Evolutionary conservation across 2,888 invertebrate species (phyloP).

Genomic region (Plemyria rubiginata): DNA sequence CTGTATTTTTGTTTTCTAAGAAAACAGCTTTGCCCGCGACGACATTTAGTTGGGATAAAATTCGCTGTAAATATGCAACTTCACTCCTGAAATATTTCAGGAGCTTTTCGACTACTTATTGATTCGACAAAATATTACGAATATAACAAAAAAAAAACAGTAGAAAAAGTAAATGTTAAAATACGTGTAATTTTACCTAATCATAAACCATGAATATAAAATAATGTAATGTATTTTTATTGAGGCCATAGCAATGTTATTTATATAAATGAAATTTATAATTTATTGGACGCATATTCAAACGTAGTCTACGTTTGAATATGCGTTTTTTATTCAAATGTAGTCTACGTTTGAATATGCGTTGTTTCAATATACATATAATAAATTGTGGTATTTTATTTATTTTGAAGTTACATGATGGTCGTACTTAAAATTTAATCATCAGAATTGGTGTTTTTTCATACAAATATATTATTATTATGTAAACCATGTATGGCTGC

Average conservation of each 20-base stretch:
- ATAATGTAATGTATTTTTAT: not conserved
- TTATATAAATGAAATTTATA: conserved; percentile 4
- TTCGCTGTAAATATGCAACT: not conserved
- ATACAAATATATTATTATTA: too few species aligned
- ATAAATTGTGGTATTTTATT: not conserved
- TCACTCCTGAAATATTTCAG: not conserved
- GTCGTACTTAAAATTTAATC: not conserved
- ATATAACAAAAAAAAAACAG: not conserved
- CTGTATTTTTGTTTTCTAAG: too few species aligned
- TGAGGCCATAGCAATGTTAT: conserved; percentile 7
- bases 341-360: not conserved
- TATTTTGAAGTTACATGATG: not conserved
- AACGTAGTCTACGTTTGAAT: not conserved
- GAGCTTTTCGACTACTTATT: not conserved
- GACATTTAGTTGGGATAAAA: not conserved
- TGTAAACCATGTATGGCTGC: too few species aligned
- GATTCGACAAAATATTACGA: not conserved
- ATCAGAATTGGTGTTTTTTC: not conserved
- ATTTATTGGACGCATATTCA: too few species aligned
- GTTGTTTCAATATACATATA: not conserved
- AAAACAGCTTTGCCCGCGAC: too few species aligned
- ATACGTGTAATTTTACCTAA: not conserved
- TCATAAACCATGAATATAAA: not conserved
- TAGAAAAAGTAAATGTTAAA: not conserved
- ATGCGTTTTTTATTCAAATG: not conserved